phyloP scores from a whole-genome alignment of 2,113 vertebrate genomes.

The Amphilophus citrinellus region DNA sequence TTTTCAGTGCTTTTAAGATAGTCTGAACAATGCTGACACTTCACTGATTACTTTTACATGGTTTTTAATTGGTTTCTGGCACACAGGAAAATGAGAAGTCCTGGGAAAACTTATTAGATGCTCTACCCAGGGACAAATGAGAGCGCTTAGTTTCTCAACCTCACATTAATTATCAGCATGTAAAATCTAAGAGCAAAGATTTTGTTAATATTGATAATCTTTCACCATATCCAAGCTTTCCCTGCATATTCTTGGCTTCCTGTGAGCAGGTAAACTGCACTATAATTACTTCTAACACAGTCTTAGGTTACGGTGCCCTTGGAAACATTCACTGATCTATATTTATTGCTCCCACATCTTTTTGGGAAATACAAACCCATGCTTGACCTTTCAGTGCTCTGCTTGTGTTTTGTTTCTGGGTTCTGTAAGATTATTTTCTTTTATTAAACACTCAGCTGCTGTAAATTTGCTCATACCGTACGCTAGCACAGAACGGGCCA shows the following conservation, averaged over 20 bases:
- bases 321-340: background rate
- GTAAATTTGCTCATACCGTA: background rate
- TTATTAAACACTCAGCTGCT: background rate
- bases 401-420: background rate
- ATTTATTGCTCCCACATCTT: background rate
- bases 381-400: background rate
- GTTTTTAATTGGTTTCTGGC: background rate
- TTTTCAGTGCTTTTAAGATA: constrained; percentile 7
- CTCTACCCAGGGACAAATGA: background rate
- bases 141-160: background rate
- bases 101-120: background rate
- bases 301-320: too few species aligned
- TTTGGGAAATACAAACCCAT: background rate
- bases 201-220: background rate
- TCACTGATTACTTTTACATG: background rate
- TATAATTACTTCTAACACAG: too few species aligned
- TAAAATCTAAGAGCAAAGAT: background rate
- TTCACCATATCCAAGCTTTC: background rate
- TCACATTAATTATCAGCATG: background rate
- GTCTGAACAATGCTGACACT: constrained; percentile 22
- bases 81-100: background rate
- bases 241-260: too few species aligned
- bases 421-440: background rate
- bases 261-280: background rate
- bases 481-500: background rate